Conservation (phyloP, 2,888 invertebrate genomes). For the Artemia sp. region DNA sequence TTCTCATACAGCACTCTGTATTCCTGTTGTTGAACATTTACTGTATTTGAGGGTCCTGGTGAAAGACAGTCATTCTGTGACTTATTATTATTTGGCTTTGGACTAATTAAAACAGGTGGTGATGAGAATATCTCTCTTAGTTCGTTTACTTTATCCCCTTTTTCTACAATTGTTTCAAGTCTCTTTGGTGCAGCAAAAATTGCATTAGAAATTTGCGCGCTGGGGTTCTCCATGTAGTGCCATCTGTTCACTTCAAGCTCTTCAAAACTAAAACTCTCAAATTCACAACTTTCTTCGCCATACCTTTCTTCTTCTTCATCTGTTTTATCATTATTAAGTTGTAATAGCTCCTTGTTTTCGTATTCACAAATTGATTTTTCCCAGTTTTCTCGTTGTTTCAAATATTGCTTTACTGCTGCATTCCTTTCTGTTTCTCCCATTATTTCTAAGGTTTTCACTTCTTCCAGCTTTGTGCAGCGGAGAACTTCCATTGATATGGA, state of each 20-base stretch:
- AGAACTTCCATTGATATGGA: constrained; percentile 11
- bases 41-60: background rate
- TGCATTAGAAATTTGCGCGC: background rate
- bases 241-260: background rate
- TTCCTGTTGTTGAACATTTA: background rate
- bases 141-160: constrained; percentile 1
- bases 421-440: constrained; percentile 11
- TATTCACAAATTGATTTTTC: constrained; percentile 3
- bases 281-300: constrained; percentile 3
- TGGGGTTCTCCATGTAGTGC: background rate
- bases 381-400: constrained; percentile 10
- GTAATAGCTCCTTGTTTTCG: background rate
- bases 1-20: background rate
- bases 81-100: background rate
- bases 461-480: constrained; percentile 12
- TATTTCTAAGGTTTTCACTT: background rate
- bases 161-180: background rate
- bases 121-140: background rate
- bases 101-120: background rate
- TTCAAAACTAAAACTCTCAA: constrained; percentile 7
- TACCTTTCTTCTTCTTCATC: background rate
- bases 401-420: background rate
- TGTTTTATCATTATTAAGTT: background rate
- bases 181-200: background rate
- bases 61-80: no score